These are phyloP conservation scores for Caenorhabditis sp. DNA, from an alignment of 2,888 invertebrate genomes.

Conservation along the genomic window DNA sequence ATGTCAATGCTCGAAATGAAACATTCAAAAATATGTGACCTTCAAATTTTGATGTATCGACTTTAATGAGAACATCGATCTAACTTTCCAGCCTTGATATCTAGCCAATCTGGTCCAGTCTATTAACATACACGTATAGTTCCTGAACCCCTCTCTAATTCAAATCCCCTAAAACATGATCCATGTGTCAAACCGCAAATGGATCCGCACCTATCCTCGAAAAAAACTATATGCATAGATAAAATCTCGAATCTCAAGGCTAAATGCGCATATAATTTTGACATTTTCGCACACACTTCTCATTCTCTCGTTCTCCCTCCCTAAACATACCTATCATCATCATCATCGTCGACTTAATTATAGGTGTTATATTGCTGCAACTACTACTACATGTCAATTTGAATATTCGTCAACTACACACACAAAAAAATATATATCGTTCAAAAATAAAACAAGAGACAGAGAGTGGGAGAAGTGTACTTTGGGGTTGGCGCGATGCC, in stretches of 20 bases:
- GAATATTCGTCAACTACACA: too few relatives aligned
- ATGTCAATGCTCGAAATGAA: too few relatives aligned
- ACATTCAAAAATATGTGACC: too few relatives aligned
- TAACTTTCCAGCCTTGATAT: too few relatives aligned
- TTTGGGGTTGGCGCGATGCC: background rate
- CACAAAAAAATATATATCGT: background rate
- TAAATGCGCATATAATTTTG: slow-evolving; percentile 1
- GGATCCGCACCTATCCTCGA: background rate
- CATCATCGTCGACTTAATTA: background rate
- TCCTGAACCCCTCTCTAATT: too few relatives aligned
- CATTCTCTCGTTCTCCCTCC: background rate
- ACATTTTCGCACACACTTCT: background rate
- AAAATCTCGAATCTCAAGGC: slow-evolving; percentile 1
- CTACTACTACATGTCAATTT: background rate
- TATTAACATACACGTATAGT: too few relatives aligned
- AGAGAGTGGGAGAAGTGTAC: background rate
- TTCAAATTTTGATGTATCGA: too few relatives aligned
- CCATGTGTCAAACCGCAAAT: background rate
- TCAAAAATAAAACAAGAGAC: background rate
- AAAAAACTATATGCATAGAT: background rate
- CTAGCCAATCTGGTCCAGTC: too few relatives aligned
- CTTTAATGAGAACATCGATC: too few relatives aligned
- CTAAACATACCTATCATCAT: background rate
- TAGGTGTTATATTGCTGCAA: background rate
- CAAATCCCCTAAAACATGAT: too few relatives aligned